A percentile compares a stretch with the other conserved stretches of the same genome.
Conservation (phyloP, 2,113 vertebrate genomes). For the Esox niger region DNA sequence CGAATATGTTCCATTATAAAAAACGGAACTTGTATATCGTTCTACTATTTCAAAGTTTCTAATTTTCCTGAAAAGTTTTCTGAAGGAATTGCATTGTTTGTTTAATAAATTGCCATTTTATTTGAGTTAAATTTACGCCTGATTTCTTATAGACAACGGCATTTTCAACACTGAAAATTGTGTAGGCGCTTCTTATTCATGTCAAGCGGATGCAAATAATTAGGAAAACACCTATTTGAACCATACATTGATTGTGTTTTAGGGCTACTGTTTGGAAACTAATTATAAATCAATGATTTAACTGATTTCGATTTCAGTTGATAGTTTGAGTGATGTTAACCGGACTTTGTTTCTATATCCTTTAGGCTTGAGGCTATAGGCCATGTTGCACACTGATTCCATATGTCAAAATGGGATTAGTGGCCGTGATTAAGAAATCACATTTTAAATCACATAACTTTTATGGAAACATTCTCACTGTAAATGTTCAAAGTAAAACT, state of each 20-base stretch:
- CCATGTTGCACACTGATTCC: background rate
- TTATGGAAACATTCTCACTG: background rate
- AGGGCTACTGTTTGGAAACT: too few species aligned
- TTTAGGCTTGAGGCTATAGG: background rate
- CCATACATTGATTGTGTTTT: too few species aligned
- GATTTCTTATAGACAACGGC: constrained; percentile 70
- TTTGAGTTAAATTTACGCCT: constrained; percentile 86
- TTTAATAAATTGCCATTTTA: constrained; percentile 98
- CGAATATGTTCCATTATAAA: constrained; percentile 85
- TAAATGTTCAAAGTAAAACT: too few species aligned
- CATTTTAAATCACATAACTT: background rate
- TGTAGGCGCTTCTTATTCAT: too few species aligned
- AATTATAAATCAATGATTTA: too few species aligned
- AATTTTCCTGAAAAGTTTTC: constrained; percentile 88
- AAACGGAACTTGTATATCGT: constrained; percentile 90
- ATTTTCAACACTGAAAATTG: background rate
- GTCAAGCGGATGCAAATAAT: too few species aligned
- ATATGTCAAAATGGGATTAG: background rate
- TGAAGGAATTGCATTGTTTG: constrained; percentile 95
- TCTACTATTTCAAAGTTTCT: constrained; percentile 87
- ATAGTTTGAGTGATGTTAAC: too few species aligned
- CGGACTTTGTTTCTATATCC: background rate
- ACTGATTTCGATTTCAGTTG: too few species aligned
- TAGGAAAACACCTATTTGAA: too few species aligned
- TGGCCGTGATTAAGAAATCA: background rate